phyloP scores from a whole-genome alignment of 2,797 vertebrate genomes.

The Chrosomus eos region DNA sequence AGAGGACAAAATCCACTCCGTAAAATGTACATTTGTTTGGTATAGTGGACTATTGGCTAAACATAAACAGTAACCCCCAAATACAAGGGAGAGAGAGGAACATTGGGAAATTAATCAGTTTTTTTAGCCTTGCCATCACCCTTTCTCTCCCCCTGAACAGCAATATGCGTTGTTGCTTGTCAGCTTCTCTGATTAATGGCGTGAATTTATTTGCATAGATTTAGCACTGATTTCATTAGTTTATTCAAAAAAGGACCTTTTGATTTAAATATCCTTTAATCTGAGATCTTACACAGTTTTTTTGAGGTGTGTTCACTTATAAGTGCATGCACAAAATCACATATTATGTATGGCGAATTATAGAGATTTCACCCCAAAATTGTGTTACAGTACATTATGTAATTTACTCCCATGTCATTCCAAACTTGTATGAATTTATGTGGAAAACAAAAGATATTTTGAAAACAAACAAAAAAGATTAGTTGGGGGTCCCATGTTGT shows the following conservation, averaged over 20 bases:
- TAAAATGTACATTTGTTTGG: constrained; percentile 81
- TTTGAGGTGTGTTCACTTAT: background rate
- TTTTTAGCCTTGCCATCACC: constrained; percentile 13
- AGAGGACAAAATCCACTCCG: constrained; percentile 83
- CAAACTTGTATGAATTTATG: background rate
- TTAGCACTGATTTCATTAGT: constrained; percentile 90
- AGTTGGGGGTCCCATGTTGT: background rate
- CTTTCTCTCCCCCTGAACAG: constrained; percentile 78
- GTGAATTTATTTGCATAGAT: constrained; percentile 97
- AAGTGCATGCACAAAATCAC: background rate
- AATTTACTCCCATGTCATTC: background rate
- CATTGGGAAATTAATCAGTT: constrained; percentile 84
- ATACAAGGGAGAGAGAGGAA: constrained; percentile 40
- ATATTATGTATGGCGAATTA: background rate
- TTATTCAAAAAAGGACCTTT: constrained; percentile 83
- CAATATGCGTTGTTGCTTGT: constrained; percentile 96
- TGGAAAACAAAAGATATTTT: background rate
- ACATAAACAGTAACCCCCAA: constrained; percentile 56
- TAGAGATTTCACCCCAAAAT: background rate
- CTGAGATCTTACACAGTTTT: background rate
- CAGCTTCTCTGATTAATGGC: constrained; percentile 96
- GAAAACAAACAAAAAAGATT: background rate
- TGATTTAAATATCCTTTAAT: constrained; percentile 76
- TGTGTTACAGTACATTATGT: too few relatives aligned
- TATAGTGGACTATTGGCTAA: constrained; percentile 80